Evolutionary conservation across 2,888 invertebrate species (phyloP).

Genomic region (Drosophila anceps): DNA sequence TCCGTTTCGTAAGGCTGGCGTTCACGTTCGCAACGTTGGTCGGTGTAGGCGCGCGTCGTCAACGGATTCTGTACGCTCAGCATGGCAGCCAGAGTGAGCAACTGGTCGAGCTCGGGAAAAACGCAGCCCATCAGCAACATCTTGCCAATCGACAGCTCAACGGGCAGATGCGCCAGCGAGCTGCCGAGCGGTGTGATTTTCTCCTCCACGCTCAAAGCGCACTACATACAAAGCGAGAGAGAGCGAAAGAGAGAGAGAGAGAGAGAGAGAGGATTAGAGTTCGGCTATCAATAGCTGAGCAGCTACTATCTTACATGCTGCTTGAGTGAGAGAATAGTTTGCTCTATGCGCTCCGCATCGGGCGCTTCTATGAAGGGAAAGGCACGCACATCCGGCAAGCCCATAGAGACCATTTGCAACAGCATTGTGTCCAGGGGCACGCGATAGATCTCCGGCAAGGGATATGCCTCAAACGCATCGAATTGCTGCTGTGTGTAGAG

Average conservation of each 20-base stretch:
- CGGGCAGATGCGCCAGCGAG: slow-evolving; percentile 94
- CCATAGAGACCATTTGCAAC: slow-evolving; percentile 97
- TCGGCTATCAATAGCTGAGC: background rate
- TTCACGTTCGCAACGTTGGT: slow-evolving; percentile 92
- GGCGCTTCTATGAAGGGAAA: slow-evolving; percentile 99
- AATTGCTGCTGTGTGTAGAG: slow-evolving; percentile 94
- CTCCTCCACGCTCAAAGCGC: slow-evolving; percentile 92
- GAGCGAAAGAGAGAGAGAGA: background rate
- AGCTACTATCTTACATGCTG: slow-evolving; percentile 88
- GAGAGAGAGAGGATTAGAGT: background rate
- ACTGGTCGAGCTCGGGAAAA: slow-evolving; percentile 94
- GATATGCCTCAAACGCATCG: slow-evolving; percentile 91
- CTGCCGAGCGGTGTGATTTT: slow-evolving; percentile 94
- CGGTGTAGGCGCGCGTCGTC: slow-evolving; percentile 94
- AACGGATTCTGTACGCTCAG: slow-evolving; percentile 97
- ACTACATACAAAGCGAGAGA: slow-evolving; percentile 85
- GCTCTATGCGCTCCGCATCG: slow-evolving; percentile 92
- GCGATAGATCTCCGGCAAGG: slow-evolving; percentile 96
- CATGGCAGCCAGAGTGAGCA: slow-evolving; percentile 95
- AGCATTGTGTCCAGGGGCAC: slow-evolving; percentile 97
- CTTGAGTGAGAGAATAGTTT: slow-evolving; percentile 93
- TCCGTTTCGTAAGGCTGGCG: slow-evolving; percentile 94
- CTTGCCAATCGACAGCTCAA: slow-evolving; percentile 97
- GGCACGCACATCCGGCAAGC: slow-evolving; percentile 94
- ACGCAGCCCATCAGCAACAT: slow-evolving; percentile 96